Evolutionary conservation across 2,113 vertebrate genomes (phyloP).

Genomic region (Myiopsitta monachus): DNA sequence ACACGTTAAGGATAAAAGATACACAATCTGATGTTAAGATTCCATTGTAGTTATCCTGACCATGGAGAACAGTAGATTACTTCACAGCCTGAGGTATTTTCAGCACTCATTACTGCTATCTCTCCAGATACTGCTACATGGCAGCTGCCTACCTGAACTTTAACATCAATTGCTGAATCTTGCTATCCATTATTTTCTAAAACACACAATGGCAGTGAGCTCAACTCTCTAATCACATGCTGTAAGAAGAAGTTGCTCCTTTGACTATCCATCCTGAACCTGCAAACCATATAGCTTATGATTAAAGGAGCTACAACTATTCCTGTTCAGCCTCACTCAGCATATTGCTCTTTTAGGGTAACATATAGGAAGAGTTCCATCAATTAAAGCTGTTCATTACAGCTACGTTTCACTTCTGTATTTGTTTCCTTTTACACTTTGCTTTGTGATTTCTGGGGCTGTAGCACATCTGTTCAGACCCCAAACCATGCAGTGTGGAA

Average conservation of each 20-base stretch:
- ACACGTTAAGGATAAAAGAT: neutral
- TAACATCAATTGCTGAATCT: neutral
- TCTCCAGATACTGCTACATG: neutral
- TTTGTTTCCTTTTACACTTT: neutral
- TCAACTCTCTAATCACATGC: neutral
- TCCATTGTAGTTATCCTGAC: neutral
- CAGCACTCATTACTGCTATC: neutral
- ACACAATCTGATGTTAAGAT: neutral
- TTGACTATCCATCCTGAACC: neutral
- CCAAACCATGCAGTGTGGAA: neutral
- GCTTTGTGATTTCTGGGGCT: neutral
- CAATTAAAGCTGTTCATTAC: neutral
- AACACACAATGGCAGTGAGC: neutral
- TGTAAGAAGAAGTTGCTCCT: neutral
- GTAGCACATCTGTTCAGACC: neutral
- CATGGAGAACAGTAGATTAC: neutral
- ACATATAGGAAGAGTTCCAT: neutral
- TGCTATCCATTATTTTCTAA: neutral
- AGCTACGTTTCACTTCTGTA: neutral
- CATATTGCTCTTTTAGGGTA: neutral
- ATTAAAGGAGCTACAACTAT: neutral
- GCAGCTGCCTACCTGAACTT: neutral
- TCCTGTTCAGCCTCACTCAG: neutral
- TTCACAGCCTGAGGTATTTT: neutral
- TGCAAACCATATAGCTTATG: neutral